Evolutionary conservation across 2,888 invertebrate species (phyloP).

Genomic region (Melieria omissa): DNA sequence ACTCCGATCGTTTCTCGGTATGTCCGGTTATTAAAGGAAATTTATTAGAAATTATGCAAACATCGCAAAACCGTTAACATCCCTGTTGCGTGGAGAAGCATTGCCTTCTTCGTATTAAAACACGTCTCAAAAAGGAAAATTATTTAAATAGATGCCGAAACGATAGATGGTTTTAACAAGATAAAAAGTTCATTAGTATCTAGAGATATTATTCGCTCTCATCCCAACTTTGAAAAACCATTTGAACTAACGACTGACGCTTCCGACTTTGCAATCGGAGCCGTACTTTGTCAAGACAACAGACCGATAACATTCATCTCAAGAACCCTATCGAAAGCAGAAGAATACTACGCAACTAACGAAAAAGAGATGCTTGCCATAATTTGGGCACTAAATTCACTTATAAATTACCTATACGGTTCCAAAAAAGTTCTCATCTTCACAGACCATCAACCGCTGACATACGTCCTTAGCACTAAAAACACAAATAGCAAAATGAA

Average conservation of each 20-base stretch:
- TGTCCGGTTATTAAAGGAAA: too few relatives aligned
- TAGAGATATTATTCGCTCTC: neutral
- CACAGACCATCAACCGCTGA: conserved; percentile 36
- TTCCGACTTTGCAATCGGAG: neutral
- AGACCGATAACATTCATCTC: neutral
- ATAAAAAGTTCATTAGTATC: neutral
- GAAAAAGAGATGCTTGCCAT: conserved; percentile 3
- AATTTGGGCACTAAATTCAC: neutral
- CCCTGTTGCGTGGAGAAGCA: too few relatives aligned
- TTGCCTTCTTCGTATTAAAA: too few relatives aligned
- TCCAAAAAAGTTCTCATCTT: neutral
- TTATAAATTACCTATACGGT: conserved; percentile 8
- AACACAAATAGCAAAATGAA: conserved; percentile 29
- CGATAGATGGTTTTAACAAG: neutral
- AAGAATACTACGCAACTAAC: neutral
- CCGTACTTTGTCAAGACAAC: neutral
- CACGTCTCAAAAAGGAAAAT: too few relatives aligned
- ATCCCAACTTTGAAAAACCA: neutral
- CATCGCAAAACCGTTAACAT: too few relatives aligned
- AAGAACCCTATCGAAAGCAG: neutral
- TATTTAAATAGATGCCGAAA: neutral
- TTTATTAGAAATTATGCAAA: too few relatives aligned
- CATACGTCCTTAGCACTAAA: conserved; percentile 30
- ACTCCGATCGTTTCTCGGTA: too few relatives aligned
- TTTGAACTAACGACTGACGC: neutral